Conservation (phyloP, 2,797 vertebrate genomes). For the Parambassis ranga region DNA sequence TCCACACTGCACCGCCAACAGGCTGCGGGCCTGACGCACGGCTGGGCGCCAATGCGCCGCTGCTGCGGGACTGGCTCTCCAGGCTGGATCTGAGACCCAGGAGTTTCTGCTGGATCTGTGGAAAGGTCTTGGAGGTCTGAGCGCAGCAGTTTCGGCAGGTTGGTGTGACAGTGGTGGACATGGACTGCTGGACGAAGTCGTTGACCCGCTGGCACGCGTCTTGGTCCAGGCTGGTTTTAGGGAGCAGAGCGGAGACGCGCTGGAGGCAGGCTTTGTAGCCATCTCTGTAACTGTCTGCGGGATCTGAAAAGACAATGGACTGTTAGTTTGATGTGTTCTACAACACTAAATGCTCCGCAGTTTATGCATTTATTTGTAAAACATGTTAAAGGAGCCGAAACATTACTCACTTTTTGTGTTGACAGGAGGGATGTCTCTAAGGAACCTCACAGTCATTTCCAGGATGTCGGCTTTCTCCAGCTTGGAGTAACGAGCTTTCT, state of each 20-base stretch:
- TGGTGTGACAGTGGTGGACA: conserved; percentile 36
- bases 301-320: conserved; percentile 13
- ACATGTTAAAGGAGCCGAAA: background rate
- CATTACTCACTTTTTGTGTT: conserved; percentile 73
- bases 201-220: conserved; percentile 73
- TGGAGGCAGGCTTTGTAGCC: conserved; percentile 86
- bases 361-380: background rate
- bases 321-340: conserved; percentile 34
- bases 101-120: conserved; percentile 72
- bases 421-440: conserved; percentile 75
- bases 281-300: conserved; percentile 78
- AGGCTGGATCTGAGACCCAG: conserved; percentile 60
- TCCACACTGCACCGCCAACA: conserved; percentile 62
- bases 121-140: conserved; percentile 42
- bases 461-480: conserved; percentile 91
- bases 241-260: conserved; percentile 78
- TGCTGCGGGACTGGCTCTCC: conserved; percentile 33
- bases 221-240: conserved; percentile 72
- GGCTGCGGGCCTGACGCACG: conserved; percentile 10
- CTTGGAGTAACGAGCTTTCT: conserved; percentile 85
- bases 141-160: conserved; percentile 73
- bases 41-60: conserved; percentile 4
- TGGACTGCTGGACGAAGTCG: conserved; percentile 76
- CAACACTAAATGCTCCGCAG: background rate
- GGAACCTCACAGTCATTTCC: conserved; percentile 90